Evolutionary conservation across 2,888 invertebrate species (phyloP).

Genomic region (Zootermopsis nevadensis): DNA sequence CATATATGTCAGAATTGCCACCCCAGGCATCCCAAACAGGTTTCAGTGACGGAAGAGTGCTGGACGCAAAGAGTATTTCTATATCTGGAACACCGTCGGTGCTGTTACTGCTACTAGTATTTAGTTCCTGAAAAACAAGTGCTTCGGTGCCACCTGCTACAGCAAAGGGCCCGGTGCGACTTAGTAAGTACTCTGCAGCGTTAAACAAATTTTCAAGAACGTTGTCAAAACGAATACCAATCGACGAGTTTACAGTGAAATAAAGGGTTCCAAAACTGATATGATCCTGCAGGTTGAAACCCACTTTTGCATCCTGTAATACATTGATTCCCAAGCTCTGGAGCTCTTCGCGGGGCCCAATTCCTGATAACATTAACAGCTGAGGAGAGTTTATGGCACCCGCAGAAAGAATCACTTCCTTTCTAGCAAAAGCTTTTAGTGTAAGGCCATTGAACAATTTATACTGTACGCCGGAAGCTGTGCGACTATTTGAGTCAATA

Average conservation of each 20-base stretch:
- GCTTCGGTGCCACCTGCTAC: slow-evolving; percentile 3
- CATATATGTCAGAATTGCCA: slow-evolving; percentile 47
- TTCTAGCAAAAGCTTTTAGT: slow-evolving; percentile 11
- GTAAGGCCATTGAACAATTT: slow-evolving; percentile 55
- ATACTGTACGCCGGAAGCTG: slow-evolving; percentile 63
- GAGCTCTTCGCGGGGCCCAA: slow-evolving; percentile 45
- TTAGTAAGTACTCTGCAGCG: slow-evolving; percentile 31
- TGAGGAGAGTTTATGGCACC: slow-evolving; percentile 48
- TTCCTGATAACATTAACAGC: slow-evolving; percentile 45
- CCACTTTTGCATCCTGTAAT: slow-evolving; percentile 39
- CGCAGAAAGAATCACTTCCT: slow-evolving; percentile 46
- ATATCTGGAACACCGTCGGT: slow-evolving; percentile 63
- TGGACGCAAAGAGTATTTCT: slow-evolving; percentile 60
- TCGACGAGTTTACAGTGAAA: neutral
- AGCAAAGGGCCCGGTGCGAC: slow-evolving; percentile 28
- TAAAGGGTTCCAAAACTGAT: slow-evolving; percentile 30
- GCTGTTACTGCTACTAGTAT: no score
- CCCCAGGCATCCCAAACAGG: slow-evolving; percentile 58
- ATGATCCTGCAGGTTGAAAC: no score
- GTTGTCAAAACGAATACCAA: neutral
- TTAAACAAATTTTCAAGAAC: neutral
- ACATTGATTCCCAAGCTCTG: slow-evolving; percentile 27
- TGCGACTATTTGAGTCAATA: slow-evolving; percentile 64
- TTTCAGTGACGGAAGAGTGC: neutral
- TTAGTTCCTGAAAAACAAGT: neutral